Base-by-base conservation (phyloP, 2,113 vertebrate genomes). In the Limanda limanda region DNA sequence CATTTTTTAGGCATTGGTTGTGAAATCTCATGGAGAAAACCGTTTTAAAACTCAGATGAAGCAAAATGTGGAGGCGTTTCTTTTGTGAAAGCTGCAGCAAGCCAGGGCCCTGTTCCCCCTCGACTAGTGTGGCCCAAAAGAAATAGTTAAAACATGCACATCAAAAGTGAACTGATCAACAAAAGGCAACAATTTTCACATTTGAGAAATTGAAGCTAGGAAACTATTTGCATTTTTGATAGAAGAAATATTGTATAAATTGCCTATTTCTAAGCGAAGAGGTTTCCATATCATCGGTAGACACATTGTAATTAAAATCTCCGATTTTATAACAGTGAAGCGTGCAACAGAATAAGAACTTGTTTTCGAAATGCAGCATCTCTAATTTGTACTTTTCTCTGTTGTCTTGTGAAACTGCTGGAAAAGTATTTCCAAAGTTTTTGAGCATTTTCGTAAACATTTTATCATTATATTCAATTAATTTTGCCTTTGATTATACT, bases 321-420 rank as follows among this genome's bases (percentile, higher is more conserved):
- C 35, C 15, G 4, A 48, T 14, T 42, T 70, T 24, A 5, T 18
- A 48, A 52, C 0, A 45, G 15, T 24, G 20, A 72, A 6, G 69
- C 27, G 5, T 52, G n/a, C 45, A 24, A 14, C 47, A 24, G 48
- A 54, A 42, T n/a, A n/a, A 42, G 10, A 23, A 14, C 37, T 54
- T 62, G 59, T 21, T 25, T 62, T 54, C 8, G 10, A 13, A 12
- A 42, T 42, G 12, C 40, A 42, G 40, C 40, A 42, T 42, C 11
- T 62, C 4, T 42, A 37, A 55, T 40, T 37, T 13, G 27, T 21
- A 54, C 12, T 62, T 25, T 40, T 12, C 69, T 61, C 27, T 51
- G 57, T 14, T 61, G 59, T 54, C n/a, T 54, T 72, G 8, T 71
- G 14, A 62, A 31, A 54, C n/a, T 63, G 47, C 70, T 40, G 6